Conservation (phyloP, 92 coral and sea anemone genomes). For the Nematostella vectensis region DNA sequence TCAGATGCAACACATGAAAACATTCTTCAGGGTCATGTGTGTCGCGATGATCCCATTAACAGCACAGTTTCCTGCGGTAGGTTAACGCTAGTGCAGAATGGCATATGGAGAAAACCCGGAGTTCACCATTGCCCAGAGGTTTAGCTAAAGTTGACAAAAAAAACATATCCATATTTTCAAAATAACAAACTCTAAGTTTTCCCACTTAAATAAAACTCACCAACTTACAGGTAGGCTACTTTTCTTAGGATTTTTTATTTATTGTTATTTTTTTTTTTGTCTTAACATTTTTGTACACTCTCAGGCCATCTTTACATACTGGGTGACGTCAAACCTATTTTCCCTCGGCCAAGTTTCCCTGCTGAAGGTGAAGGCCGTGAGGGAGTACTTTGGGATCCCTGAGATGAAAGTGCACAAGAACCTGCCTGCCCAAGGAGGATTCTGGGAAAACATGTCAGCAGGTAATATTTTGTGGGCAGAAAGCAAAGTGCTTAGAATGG, state of each 20-base stretch:
- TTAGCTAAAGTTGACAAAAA: too few species aligned
- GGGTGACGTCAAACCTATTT: constrained; percentile 88
- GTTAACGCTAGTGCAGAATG: constrained; percentile 5
- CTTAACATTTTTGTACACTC: neutral
- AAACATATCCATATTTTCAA: too few species aligned
- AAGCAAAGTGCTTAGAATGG: too few species aligned
- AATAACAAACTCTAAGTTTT: too few species aligned
- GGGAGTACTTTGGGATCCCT: constrained; percentile 82
- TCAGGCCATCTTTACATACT: constrained; percentile 77
- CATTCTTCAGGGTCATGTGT: constrained; percentile 62
- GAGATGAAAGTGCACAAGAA: constrained; percentile 55
- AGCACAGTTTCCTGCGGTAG: constrained; percentile 90
- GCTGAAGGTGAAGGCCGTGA: constrained; percentile 42
- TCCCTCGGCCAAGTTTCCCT: constrained; percentile 72
- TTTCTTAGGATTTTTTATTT: neutral
- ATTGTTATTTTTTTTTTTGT: neutral
- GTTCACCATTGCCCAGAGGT: too few species aligned
- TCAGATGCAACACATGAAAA: constrained; percentile 75
- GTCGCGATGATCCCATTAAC: constrained; percentile 75
- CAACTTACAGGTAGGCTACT: too few species aligned
- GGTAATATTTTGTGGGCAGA: constrained; percentile 51
- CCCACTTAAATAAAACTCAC: too few species aligned
- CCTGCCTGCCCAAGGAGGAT: constrained; percentile 48
- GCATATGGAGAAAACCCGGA: neutral
- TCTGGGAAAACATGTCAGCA: constrained; percentile 84